These are phyloP conservation scores for Spicauda simplicius DNA, from an alignment of 2,888 invertebrate species.

Conservation along the genomic window DNA sequence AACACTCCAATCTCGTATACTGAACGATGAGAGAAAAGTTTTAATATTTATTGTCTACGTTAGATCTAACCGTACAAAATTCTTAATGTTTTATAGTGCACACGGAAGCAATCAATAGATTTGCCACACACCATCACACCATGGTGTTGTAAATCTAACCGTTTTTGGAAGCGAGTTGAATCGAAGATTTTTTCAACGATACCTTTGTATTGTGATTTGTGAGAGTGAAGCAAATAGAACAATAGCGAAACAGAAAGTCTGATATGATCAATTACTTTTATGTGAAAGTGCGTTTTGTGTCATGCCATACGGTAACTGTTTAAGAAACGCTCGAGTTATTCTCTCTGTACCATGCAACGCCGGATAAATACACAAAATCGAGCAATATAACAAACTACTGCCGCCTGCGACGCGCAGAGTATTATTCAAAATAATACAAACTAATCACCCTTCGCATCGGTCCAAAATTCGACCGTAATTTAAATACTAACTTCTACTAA, in stretches of 20 bases:
- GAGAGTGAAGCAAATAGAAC: slow-evolving; percentile 49
- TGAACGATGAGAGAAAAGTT: too few species aligned
- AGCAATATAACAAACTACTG: too few species aligned
- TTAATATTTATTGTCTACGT: too few species aligned
- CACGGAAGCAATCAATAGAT: slow-evolving; percentile 12
- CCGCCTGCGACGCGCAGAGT: too few species aligned
- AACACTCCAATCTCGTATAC: too few species aligned
- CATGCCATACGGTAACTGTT: background rate
- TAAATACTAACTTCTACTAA: too few species aligned
- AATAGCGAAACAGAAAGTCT: slow-evolving; percentile 53
- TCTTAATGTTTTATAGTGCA: background rate
- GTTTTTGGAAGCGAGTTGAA: slow-evolving; percentile 31
- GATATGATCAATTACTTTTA: slow-evolving; percentile 52
- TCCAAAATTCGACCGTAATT: too few species aligned
- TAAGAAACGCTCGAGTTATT: slow-evolving; percentile 1
- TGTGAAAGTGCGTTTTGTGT: slow-evolving; percentile 48
- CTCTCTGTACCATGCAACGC: background rate
- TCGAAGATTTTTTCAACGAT: slow-evolving; percentile 37
- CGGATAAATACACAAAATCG: too few species aligned
- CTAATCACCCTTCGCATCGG: too few species aligned
- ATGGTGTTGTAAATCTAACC: slow-evolving; percentile 26
- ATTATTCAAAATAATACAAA: too few species aligned
- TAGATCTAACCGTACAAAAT: too few species aligned
- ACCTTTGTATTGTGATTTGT: slow-evolving; percentile 43
- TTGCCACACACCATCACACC: background rate